Conservation (phyloP, 2,888 invertebrate genomes). For the Epirrhoe tristata region DNA sequence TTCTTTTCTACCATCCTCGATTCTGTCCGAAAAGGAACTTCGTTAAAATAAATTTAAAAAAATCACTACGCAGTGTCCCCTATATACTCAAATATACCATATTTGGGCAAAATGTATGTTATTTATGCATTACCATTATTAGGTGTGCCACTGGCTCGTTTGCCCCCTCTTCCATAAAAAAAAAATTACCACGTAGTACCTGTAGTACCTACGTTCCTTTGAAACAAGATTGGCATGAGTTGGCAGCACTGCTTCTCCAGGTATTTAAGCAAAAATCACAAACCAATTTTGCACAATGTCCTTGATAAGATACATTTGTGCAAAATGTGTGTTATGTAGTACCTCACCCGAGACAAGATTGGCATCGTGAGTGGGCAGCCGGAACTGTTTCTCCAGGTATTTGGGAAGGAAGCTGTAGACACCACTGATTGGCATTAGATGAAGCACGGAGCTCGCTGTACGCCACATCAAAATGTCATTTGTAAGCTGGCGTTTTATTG, state of each 20-base stretch:
- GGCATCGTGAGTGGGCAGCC: constrained; percentile 94
- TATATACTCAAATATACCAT: not conserved
- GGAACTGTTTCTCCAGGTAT: constrained; percentile 96
- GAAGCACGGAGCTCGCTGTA: constrained; percentile 95
- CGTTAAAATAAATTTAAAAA: too few relatives aligned
- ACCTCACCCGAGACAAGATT: constrained; percentile 94
- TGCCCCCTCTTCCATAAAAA: too few relatives aligned
- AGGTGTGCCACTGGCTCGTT: too few relatives aligned
- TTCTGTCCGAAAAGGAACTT: too few relatives aligned
- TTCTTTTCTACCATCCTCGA: too few relatives aligned
- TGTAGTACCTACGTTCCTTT: not conserved
- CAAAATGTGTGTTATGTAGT: constrained; percentile 51
- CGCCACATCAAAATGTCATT: constrained; percentile 97
- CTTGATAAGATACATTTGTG: not conserved
- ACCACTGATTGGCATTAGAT: constrained; percentile 96
- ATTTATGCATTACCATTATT: too few relatives aligned
- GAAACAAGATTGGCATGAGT: not conserved
- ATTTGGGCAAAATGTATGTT: not conserved
- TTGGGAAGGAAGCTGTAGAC: constrained; percentile 97
- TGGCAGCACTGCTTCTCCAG: not conserved
- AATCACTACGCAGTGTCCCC: not conserved
- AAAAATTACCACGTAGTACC: too few relatives aligned
- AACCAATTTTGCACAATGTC: not conserved
- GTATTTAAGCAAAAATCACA: not conserved
- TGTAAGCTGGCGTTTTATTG: constrained; percentile 89